A percentile compares a stretch with the other conserved stretches of the same genome.
Evolutionary conservation across 2,888 invertebrate species (phyloP).

Genomic region (Melieria omissa): DNA sequence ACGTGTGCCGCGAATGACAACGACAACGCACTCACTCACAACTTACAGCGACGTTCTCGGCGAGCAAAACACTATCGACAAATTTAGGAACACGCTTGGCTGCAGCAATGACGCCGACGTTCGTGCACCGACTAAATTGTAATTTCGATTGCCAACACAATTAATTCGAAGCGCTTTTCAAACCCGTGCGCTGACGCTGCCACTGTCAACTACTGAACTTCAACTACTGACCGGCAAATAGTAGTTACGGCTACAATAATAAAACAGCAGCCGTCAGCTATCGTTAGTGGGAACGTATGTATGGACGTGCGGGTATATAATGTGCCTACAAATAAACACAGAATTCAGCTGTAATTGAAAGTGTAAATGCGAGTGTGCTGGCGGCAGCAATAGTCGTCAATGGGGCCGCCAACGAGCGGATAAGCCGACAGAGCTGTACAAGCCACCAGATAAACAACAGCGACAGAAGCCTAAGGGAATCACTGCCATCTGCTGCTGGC

Average conservation of each 20-base stretch:
- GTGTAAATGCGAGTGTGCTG: slow-evolving; percentile 6
- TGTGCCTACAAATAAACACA: slow-evolving; percentile 10
- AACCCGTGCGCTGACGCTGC: not conserved
- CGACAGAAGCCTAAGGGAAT: too few relatives aligned
- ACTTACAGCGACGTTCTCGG: slow-evolving; percentile 5
- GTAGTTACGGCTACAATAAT: not conserved
- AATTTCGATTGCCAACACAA: slow-evolving; percentile 16
- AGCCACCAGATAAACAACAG: too few relatives aligned
- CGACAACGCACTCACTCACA: too few relatives aligned
- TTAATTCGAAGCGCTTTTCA: slow-evolving; percentile 15
- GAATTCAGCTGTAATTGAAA: slow-evolving; percentile 18
- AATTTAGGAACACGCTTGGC: not conserved
- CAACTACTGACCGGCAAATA: not conserved
- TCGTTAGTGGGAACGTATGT: not conserved
- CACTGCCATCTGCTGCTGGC: too few relatives aligned
- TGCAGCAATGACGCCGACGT: slow-evolving; percentile 1
- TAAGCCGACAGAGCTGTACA: too few relatives aligned
- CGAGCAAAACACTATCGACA: slow-evolving; percentile 15
- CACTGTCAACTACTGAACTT: not conserved
- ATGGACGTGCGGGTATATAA: slow-evolving; percentile 3
- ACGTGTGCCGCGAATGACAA: too few relatives aligned
- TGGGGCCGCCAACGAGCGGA: too few relatives aligned
- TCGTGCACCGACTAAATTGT: slow-evolving; percentile 9
- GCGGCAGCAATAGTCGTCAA: too few relatives aligned
- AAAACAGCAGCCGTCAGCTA: not conserved